Conservation (phyloP, 2,888 invertebrate genomes). For the Eupithecia subfuscata region DNA sequence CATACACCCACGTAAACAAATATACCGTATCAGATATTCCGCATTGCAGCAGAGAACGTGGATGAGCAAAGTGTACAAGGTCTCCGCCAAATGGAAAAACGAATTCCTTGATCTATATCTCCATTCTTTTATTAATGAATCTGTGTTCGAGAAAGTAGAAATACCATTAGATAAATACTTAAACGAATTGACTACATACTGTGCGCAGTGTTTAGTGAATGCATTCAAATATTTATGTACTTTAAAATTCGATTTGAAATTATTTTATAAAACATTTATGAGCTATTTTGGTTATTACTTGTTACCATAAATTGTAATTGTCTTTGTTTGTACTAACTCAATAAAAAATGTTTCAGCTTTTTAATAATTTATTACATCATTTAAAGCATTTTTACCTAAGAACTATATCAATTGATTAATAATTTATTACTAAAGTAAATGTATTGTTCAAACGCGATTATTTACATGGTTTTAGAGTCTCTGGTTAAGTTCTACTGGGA, state of each 20-base stretch:
- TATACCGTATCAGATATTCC: neutral
- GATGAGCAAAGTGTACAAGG: constrained; percentile 23
- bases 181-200: constrained; percentile 16
- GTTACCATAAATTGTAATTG: neutral
- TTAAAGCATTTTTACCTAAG: constrained; percentile 22
- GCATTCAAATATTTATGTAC: neutral
- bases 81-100: constrained; percentile 15
- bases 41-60: constrained; percentile 21
- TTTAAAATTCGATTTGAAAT: neutral
- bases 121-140: constrained; percentile 33
- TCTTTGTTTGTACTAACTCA: neutral
- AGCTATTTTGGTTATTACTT: constrained; percentile 26
- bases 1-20: neutral
- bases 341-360: constrained; percentile 19
- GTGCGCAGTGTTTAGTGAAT: neutral
- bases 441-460: constrained; percentile 20
- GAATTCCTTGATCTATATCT: constrained; percentile 20
- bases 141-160: constrained; percentile 26
- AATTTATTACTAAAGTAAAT: constrained; percentile 11
- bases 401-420: constrained; percentile 24
- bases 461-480: constrained; percentile 18
- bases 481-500: constrained; percentile 15
- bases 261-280: constrained; percentile 20
- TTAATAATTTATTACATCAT: constrained; percentile 22
- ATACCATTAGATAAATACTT: constrained; percentile 20